Base-by-base conservation (phyloP, 2,888 invertebrate genomes). In the Coelinius sp. region DNA sequence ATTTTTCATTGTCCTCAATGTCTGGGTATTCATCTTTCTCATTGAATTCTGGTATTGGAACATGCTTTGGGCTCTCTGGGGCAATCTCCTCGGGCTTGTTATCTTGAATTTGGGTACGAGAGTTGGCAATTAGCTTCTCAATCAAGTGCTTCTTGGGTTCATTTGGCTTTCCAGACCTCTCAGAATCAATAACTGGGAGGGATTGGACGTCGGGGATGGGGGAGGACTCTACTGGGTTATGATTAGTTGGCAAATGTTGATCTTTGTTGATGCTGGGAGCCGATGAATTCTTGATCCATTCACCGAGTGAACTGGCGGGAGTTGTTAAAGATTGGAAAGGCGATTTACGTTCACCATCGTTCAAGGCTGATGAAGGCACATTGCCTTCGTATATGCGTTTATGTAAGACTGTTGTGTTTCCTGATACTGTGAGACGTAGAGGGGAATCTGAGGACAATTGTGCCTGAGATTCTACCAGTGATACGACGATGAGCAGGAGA, bases 401-500 rank as follows among this genome's bases (percentile, higher is more conserved):
- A 68, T 49, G 73, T 63, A 73, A 73, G 64, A 70, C 31, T 31
- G 53, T 52, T 10, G 25, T 59, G 64, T 70, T 74, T 71, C 62
- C 68, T 53, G 73, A 73, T 68, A 46, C 6, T 1, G 59, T 31
- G 35, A 3, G n/a, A 17, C 6, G n/a, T 25, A 3, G 10, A 0
- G 56, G 41, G 31, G 22, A 68, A 44, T 64, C 49, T 22, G 68
- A 46, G 68, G 52, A 49, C 27, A 63, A 17, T 17, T 41, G 20
- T 38, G 53, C 44, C 31, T 75, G 65, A 25, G 73, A 73, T 59
- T 63, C 46, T 10, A 72, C 75, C 27, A 75, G 53, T 38, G 71
- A 70, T 68, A 68, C 68, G 38, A 49, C 49, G 59, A 77, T 52
- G 49, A 77, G 53, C 38, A 79, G 38, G 72, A 73, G 64, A 68